These are phyloP conservation scores for Eupithecia inturbata DNA, from an alignment of 2,888 invertebrate genomes.

Conservation along the genomic window DNA sequence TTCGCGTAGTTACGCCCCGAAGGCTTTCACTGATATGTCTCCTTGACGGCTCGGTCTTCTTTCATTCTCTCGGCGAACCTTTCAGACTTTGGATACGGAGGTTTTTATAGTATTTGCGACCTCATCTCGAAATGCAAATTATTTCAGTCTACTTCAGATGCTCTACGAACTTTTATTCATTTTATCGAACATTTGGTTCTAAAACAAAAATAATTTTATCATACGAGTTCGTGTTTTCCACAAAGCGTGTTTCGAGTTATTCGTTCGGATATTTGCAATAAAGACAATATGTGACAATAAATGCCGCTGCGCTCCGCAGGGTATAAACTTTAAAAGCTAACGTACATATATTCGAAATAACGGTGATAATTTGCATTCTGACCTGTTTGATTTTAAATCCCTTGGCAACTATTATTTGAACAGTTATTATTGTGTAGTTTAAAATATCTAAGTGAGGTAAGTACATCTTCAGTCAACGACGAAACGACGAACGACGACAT, in stretches of 20 bases:
- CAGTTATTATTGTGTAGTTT: not conserved
- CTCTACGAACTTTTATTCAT: too few species aligned
- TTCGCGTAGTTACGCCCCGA: too few species aligned
- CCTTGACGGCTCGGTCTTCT: too few species aligned
- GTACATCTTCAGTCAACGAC: too few species aligned
- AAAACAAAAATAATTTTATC: not conserved
- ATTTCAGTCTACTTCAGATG: too few species aligned
- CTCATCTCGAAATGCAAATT: too few species aligned
- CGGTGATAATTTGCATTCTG: not conserved
- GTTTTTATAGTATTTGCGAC: too few species aligned
- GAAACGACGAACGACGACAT: too few species aligned
- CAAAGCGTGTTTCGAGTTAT: not conserved
- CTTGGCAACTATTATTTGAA: not conserved
- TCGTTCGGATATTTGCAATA: constrained; percentile 6
- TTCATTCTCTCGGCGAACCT: too few species aligned
- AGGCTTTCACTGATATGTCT: too few species aligned
- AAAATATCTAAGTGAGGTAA: too few species aligned
- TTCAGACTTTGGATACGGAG: too few species aligned
- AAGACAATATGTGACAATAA: not conserved
- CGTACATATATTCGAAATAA: not conserved
- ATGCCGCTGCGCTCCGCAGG: not conserved
- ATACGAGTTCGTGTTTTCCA: not conserved
- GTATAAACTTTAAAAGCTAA: not conserved
- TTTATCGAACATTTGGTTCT: not conserved
- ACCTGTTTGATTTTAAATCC: not conserved